A percentile compares a stretch with the other conserved stretches of the same genome.
Evolutionary conservation across 2,797 vertebrate species (phyloP).

Genomic region (Oreortyx pictus): DNA sequence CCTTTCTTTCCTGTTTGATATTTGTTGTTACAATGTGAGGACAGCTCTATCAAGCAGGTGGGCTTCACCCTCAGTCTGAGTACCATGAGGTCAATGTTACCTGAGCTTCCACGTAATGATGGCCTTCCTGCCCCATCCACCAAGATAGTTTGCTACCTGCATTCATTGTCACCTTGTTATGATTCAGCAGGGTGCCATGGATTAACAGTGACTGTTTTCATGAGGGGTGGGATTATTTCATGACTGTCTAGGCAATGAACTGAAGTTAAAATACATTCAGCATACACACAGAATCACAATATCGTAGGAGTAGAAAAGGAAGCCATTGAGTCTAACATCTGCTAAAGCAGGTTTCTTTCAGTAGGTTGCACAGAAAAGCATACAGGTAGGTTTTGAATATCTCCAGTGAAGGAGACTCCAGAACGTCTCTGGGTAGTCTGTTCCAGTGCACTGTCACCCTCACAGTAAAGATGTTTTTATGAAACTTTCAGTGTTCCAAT

Average conservation of each 20-base stretch:
- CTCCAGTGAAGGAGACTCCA: no score
- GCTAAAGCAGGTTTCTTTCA: no score
- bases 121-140: background rate
- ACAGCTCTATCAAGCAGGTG: background rate
- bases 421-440: no score
- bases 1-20: background rate
- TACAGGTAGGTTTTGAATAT: no score
- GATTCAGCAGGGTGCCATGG: rapidly evolving
- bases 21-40: background rate
- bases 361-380: no score
- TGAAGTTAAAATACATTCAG: background rate
- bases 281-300: no score
- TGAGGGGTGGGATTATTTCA: background rate
- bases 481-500: no score
- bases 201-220: background rate
- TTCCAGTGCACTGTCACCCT: no score
- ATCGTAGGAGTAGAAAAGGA: no score
- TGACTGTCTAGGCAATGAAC: background rate
- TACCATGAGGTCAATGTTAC: background rate
- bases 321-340: no score
- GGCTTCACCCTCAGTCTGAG: background rate
- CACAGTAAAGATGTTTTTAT: no score
- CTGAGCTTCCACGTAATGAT: background rate
- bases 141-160: background rate
- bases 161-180: background rate